These are phyloP conservation scores for Rhinichthys osculus DNA, from an alignment of 2,797 vertebrate genomes.

Conservation along the genomic window DNA sequence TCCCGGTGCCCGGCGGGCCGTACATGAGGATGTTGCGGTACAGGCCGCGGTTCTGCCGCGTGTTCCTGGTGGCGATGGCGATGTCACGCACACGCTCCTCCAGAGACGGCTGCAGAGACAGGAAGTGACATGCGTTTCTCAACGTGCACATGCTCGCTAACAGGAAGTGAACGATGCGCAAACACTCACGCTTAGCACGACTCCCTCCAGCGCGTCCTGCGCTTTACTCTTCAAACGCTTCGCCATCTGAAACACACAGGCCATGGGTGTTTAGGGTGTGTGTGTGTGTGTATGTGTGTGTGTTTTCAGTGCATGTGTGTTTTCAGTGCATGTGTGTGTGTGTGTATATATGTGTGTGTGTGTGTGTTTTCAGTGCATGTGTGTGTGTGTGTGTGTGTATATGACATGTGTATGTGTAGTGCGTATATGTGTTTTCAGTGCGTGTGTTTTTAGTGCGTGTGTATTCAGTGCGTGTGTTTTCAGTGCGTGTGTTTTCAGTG, in stretches of 20 bases:
- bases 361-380: no score
- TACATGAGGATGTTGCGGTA: constrained; percentile 97
- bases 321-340: no score
- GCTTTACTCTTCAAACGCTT: constrained; percentile 89
- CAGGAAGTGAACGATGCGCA: not conserved
- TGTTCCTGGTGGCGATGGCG: constrained; percentile 96
- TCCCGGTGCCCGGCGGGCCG: constrained; percentile 93
- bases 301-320: no score
- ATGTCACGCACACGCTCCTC: constrained; percentile 95
- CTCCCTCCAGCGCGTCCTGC: constrained; percentile 93
- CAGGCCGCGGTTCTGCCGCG: constrained; percentile 88
- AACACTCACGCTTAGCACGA: constrained; percentile 90
- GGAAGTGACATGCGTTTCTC: not conserved
- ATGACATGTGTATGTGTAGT: no score
- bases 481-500: no score
- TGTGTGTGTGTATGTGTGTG: no score
- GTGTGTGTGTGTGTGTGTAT: no score
- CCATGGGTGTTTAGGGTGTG: no score
- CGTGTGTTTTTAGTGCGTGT: no score
- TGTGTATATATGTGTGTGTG: no score
- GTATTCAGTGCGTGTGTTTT: no score
- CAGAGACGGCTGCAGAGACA: constrained; percentile 81
- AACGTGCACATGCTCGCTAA: not conserved
- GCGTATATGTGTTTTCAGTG: no score
- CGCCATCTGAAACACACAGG: constrained; percentile 72